Percentiles rank a stretch among this genome's conserved stretches.
Conservation (phyloP, 1,140 invertebrate genomes). For the Dendrolimus punctatus region DNA sequence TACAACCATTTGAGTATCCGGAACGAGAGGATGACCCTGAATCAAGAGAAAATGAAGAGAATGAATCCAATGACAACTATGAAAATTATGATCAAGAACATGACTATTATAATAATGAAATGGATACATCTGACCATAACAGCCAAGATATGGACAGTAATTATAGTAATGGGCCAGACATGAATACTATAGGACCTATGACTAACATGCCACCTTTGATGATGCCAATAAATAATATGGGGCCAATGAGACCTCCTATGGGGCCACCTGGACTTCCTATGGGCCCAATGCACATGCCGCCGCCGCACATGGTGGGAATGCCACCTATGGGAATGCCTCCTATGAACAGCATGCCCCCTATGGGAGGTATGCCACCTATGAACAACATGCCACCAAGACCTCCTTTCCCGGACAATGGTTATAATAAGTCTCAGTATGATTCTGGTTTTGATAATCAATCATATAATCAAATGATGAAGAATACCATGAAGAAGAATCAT, state of each 20-base stretch:
- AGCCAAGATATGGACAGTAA: constrained; percentile 36
- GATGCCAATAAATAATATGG: constrained; percentile 27
- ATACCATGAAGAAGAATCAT: constrained; percentile 39
- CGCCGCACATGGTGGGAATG: constrained; percentile 37
- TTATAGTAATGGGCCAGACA: constrained; percentile 45
- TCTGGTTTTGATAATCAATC: constrained; percentile 42
- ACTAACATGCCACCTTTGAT: constrained; percentile 36
- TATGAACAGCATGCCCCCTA: too few species aligned
- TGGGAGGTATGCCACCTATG: constrained; percentile 22
- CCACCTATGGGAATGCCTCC: constrained; percentile 22
- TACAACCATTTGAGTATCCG: constrained; percentile 60
- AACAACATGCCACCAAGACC: constrained; percentile 30
- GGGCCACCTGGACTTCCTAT: constrained; percentile 33
- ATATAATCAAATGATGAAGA: constrained; percentile 31
- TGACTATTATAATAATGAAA: constrained; percentile 46
- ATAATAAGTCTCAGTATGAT: constrained; percentile 48
- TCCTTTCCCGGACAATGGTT: constrained; percentile 51
- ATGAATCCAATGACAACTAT: constrained; percentile 28
- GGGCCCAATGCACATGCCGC: constrained; percentile 11
- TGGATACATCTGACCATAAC: constrained; percentile 31
- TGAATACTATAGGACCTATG: constrained; percentile 31
- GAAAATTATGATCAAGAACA: constrained; percentile 43
- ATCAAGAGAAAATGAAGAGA: constrained; percentile 28
- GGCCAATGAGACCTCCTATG: constrained; percentile 38
- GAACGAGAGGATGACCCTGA: constrained; percentile 33